A percentile compares a stretch with the other conserved stretches of the same genome.
phyloP scores from a whole-genome alignment of 2,113 vertebrate genomes.

The Trogon surrucura region DNA sequence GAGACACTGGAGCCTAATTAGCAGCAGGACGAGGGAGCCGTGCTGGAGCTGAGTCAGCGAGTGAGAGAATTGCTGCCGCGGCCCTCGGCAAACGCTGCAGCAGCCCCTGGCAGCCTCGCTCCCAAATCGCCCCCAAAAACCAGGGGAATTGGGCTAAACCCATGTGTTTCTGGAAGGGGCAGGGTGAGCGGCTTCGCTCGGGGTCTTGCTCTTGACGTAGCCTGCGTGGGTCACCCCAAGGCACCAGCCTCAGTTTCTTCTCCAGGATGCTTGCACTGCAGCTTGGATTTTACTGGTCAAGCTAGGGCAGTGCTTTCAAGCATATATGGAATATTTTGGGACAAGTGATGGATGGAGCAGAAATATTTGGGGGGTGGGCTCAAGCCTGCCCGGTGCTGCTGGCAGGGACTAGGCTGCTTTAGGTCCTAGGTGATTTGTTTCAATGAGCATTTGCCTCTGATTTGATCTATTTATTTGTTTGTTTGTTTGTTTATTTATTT shows the following conservation, averaged over 20 bases:
- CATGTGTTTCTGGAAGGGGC: fast-evolving
- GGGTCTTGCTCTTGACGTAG: neutral
- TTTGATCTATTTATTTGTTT: too few relatives aligned
- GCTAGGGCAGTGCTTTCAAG: neutral
- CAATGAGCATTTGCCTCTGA: neutral
- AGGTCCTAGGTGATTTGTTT: neutral
- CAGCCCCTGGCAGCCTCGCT: neutral
- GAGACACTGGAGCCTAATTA: slow-evolving; percentile 77
- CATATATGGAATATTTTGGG: neutral
- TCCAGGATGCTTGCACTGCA: fast-evolving
- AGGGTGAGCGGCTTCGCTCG: fast-evolving
- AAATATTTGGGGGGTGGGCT: neutral
- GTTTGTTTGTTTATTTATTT: too few relatives aligned
- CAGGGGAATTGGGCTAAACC: neutral
- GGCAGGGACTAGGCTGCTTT: neutral
- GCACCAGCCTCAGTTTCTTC: fast-evolving
- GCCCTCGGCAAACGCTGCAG: neutral
- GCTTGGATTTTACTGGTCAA: neutral
- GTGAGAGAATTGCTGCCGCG: slow-evolving; percentile 46
- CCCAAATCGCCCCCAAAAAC: neutral
- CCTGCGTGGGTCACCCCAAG: neutral
- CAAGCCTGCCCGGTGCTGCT: fast-evolving
- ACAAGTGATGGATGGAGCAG: neutral
- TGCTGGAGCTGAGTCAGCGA: slow-evolving; percentile 76
- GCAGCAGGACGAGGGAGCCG: slow-evolving; percentile 53